Evolutionary conservation across 2,888 invertebrate genomes (phyloP).

Genomic region (Pycnomerus fuliginosus): DNA sequence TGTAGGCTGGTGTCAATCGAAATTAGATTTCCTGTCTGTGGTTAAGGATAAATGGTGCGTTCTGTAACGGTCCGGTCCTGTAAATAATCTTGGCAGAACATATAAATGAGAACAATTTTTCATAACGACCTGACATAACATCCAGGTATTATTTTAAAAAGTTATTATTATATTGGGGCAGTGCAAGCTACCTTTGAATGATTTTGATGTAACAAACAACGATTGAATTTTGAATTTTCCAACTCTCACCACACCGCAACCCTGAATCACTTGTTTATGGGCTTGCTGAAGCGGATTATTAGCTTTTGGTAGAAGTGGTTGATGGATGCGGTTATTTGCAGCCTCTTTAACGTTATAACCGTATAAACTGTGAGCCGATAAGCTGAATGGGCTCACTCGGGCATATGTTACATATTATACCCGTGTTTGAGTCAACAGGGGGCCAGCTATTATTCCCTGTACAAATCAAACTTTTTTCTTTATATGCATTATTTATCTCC

Average conservation of each 20-base stretch:
- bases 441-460: constrained; percentile 32
- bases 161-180: no score
- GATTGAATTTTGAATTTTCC: no score
- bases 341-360: constrained; percentile 24
- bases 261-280: no score
- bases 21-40: constrained; percentile 36
- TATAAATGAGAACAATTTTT: constrained; percentile 28
- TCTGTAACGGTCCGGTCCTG: constrained; percentile 32
- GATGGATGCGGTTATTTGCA: constrained; percentile 31
- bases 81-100: constrained; percentile 31
- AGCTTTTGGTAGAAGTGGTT: constrained; percentile 19
- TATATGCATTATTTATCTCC: constrained; percentile 15
- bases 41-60: constrained; percentile 33
- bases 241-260: no score
- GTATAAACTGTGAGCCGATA: constrained; percentile 26
- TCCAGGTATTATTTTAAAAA: no score
- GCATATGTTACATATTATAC: constrained; percentile 37
- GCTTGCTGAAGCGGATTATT: constrained; percentile 14
- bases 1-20: constrained; percentile 38
- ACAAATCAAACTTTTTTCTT: constrained; percentile 32
- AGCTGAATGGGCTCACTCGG: constrained; percentile 28
- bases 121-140: constrained; percentile 17
- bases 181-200: no score
- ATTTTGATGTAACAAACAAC: no score
- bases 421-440: constrained; percentile 32